Evolutionary conservation across 2,888 invertebrate species (phyloP).

Genomic region (Apodemia hepburni): DNA sequence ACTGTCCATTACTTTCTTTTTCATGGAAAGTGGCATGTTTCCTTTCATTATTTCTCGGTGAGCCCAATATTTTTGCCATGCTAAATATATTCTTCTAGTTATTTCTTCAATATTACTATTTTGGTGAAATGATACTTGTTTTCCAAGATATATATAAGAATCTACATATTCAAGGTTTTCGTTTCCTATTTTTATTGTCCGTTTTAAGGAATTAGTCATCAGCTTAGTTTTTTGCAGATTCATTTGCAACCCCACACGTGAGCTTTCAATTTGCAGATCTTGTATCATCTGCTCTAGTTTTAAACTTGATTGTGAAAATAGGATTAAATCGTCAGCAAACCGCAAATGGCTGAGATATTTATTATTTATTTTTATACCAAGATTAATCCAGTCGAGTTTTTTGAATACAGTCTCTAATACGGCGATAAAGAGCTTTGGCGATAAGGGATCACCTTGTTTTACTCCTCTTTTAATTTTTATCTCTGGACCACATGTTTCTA

Average conservation of each 20-base stretch:
- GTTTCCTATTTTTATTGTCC: not conserved
- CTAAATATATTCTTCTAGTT: not conserved
- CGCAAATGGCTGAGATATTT: not conserved
- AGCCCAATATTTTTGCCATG: not conserved
- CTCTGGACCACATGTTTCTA: not conserved
- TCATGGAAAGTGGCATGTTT: not conserved
- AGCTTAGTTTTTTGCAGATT: slow-evolving; percentile 2
- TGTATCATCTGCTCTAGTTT: not conserved
- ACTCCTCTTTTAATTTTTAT: not conserved
- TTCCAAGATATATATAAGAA: not conserved
- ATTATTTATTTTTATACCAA: not conserved
- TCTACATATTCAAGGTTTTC: not conserved
- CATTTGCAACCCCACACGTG: not conserved
- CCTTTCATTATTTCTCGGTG: not conserved
- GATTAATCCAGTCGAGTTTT: not conserved
- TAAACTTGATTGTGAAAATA: not conserved
- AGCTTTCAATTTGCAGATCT: not conserved
- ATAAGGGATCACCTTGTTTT: not conserved
- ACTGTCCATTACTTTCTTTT: not conserved
- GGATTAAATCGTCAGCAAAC: not conserved
- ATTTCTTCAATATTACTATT: not conserved
- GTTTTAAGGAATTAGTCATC: not conserved
- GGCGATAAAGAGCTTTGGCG: slow-evolving; percentile 7
- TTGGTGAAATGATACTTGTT: not conserved
- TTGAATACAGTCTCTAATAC: slow-evolving; percentile 7